Conservation (phyloP, 2,888 invertebrate genomes). For the Hetaerina titia region DNA sequence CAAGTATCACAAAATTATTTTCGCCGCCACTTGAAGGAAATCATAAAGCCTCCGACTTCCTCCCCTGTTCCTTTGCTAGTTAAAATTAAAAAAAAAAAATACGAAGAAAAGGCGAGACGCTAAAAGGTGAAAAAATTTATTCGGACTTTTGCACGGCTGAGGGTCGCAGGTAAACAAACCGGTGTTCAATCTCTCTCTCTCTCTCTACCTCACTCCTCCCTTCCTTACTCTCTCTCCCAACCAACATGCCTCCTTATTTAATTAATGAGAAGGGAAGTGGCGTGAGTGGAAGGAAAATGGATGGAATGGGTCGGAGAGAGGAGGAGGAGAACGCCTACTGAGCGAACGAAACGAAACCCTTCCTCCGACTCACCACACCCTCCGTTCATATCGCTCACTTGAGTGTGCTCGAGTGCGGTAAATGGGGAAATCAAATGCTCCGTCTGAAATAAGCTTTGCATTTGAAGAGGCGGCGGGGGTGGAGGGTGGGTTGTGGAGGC, state of each 20-base stretch:
- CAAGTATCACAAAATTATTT: not conserved
- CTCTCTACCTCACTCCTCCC: not conserved
- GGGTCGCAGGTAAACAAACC: constrained; percentile 8
- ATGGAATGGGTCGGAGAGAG: not conserved
- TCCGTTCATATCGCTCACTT: constrained; percentile 2
- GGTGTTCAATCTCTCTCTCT: not conserved
- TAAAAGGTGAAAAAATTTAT: not conserved
- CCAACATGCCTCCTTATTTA: constrained; percentile 17
- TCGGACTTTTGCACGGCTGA: not conserved
- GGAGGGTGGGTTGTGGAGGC: not conserved
- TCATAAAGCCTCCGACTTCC: not conserved
- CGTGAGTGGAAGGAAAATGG: constrained; percentile 20
- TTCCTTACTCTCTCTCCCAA: not conserved
- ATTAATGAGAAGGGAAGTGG: constrained; percentile 47
- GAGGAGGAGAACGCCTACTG: not conserved
- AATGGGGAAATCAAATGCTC: constrained; percentile 45
- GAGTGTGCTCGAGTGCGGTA: not conserved
- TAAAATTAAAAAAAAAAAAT: not conserved
- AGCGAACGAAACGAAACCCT: not conserved
- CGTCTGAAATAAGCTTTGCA: constrained; percentile 39
- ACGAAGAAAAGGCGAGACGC: not conserved
- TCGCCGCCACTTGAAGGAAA: not conserved
- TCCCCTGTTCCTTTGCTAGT: not conserved
- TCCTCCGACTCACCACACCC: not conserved
- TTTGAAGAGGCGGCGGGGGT: not conserved